Conservation (phyloP, 2,113 vertebrate genomes). For the rabbit (Oryctolagus cuniculus) region DNA sequence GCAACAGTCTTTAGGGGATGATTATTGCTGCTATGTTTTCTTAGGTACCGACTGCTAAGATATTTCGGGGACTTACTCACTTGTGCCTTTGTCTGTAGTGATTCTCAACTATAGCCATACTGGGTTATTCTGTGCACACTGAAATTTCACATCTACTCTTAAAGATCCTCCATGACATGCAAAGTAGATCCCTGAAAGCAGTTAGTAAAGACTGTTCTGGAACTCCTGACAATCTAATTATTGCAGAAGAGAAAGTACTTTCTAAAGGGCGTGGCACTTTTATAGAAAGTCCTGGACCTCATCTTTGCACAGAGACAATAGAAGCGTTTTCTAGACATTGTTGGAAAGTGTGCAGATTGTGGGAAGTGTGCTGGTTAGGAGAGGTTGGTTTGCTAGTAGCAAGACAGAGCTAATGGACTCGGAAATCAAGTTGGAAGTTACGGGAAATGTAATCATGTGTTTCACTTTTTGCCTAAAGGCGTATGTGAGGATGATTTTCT, state of each 20-base stretch:
- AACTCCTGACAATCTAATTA: not conserved
- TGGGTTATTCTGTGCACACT: not conserved
- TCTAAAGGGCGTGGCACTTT: not conserved
- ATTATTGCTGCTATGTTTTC: not conserved
- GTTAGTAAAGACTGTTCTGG: not conserved
- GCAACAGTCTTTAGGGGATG: not conserved
- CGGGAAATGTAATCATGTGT: not conserved
- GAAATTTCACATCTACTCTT: not conserved
- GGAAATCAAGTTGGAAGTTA: not conserved
- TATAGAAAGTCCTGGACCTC: not conserved
- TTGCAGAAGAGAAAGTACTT: not conserved
- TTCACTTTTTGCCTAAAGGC: not conserved
- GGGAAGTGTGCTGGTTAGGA: not conserved
- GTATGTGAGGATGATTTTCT: not conserved
- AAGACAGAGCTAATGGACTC: conserved; percentile 32
- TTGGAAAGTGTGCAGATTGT: conserved; percentile 47
- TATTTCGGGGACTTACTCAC: not conserved
- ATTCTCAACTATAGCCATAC: not conserved
- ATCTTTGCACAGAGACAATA: not conserved
- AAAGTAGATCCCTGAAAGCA: not conserved
- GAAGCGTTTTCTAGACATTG: conserved; percentile 33
- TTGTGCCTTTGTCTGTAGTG: not conserved
- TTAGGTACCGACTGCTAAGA: not conserved
- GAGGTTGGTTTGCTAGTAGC: conserved; percentile 21
- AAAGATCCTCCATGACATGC: not conserved